Percentiles rank a stretch among this genome's conserved stretches.
phyloP scores from a whole-genome alignment of 2,113 vertebrate species.

The Todiramphus chloris region DNA sequence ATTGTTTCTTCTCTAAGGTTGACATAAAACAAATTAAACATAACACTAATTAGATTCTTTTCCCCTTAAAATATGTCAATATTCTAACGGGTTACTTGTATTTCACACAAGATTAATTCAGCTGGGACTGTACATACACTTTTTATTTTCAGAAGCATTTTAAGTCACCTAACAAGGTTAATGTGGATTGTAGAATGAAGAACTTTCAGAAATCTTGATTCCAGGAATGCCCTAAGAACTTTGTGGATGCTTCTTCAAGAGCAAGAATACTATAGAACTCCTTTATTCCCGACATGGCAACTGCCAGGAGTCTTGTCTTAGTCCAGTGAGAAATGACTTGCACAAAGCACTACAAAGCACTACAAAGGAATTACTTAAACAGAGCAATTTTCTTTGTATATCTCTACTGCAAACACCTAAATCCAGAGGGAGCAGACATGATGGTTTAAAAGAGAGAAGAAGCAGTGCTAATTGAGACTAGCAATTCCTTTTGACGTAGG shows the following conservation, averaged over 20 bases:
- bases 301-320: not conserved
- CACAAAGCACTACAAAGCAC: not conserved
- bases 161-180: not conserved
- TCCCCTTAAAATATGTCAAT: not conserved
- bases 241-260: not conserved
- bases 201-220: not conserved
- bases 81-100: not conserved
- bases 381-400: not conserved
- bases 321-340: not conserved
- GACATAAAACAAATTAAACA: not conserved
- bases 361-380: not conserved
- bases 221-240: not conserved
- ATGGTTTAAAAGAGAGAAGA: not conserved
- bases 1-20: not conserved
- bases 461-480: not conserved
- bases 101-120: not conserved
- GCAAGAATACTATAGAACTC: not conserved
- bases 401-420: not conserved
- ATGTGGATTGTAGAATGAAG: not conserved
- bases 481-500: not conserved
- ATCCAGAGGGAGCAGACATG: not conserved
- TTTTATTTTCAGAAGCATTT: not conserved
- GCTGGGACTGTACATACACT: rapidly evolving
- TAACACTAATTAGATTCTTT: not conserved
- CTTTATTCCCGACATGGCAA: not conserved